phyloP scores from a whole-genome alignment of 2,888 invertebrate species.

The Volucella bombylans region DNA sequence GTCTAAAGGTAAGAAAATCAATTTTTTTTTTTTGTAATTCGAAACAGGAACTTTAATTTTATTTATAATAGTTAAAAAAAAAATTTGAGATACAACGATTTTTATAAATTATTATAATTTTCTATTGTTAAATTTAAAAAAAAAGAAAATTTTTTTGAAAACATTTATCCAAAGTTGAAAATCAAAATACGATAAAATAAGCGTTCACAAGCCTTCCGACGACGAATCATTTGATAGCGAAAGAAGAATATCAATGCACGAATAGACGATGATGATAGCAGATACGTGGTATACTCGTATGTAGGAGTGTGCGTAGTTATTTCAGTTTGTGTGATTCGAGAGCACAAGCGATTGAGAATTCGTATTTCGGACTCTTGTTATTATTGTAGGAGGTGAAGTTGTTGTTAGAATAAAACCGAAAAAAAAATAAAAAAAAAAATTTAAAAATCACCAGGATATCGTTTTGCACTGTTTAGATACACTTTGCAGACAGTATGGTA shows the following conservation, averaged over 20 bases:
- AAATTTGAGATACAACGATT: not conserved
- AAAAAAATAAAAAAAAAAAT: slow-evolving; percentile 2
- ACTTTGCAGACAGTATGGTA: slow-evolving; percentile 30
- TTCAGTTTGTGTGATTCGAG: slow-evolving; percentile 54
- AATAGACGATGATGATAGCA: slow-evolving; percentile 49
- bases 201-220: slow-evolving; percentile 68
- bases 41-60: slow-evolving; percentile 24
- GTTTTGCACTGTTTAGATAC: slow-evolving; percentile 51
- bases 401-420: too few species aligned
- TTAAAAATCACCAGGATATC: slow-evolving; percentile 53
- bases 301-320: slow-evolving; percentile 71
- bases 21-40: slow-evolving; percentile 48
- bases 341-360: slow-evolving; percentile 49
- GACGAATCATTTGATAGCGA: slow-evolving; percentile 67
- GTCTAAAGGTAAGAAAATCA: slow-evolving; percentile 67
- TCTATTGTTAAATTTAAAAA: not conserved
- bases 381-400: slow-evolving; percentile 9
- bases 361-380: slow-evolving; percentile 28
- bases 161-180: slow-evolving; percentile 63
- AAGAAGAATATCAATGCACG: slow-evolving; percentile 42
- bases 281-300: slow-evolving; percentile 44
- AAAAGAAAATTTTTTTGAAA: not conserved
- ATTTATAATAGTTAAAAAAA: too few species aligned
- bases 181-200: slow-evolving; percentile 67
- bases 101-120: not conserved